These are phyloP conservation scores for Epinephelus coioides DNA, from an alignment of 2,797 vertebrate species.

Conservation along the genomic window DNA sequence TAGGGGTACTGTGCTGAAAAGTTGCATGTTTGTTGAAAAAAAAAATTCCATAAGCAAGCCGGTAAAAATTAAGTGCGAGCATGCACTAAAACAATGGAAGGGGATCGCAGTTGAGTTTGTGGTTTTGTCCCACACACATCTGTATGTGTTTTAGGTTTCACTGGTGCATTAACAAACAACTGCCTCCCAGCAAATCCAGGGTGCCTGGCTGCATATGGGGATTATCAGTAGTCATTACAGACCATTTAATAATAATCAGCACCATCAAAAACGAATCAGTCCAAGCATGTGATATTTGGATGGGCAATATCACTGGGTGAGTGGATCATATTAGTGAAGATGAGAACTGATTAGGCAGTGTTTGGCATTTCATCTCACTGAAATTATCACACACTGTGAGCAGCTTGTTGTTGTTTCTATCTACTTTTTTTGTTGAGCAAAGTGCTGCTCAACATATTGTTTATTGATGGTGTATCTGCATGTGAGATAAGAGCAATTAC, in stretches of 20 bases:
- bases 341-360: slow-evolving; percentile 42
- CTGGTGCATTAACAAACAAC: slow-evolving; percentile 78
- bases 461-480: neutral
- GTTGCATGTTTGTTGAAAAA: slow-evolving; percentile 44
- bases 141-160: slow-evolving; percentile 79
- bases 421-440: neutral
- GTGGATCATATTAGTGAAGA: slow-evolving; percentile 55
- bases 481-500: slow-evolving; percentile 14
- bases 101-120: slow-evolving; percentile 56
- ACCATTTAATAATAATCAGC: slow-evolving; percentile 82
- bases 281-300: slow-evolving; percentile 66
- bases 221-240: slow-evolving; percentile 82
- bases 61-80: slow-evolving; percentile 58
- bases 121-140: slow-evolving; percentile 77
- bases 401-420: slow-evolving; percentile 6
- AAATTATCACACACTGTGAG: slow-evolving; percentile 28
- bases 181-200: slow-evolving; percentile 63
- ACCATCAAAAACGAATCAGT: slow-evolving; percentile 73
- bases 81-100: slow-evolving; percentile 58
- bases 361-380: slow-evolving; percentile 34
- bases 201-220: slow-evolving; percentile 71
- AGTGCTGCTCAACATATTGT: slow-evolving; percentile 1
- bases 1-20: slow-evolving; percentile 31
- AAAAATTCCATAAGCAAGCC: slow-evolving; percentile 62
- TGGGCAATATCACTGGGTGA: slow-evolving; percentile 45